Conservation (phyloP, 2,113 vertebrate genomes). For the Galbula dea region DNA sequence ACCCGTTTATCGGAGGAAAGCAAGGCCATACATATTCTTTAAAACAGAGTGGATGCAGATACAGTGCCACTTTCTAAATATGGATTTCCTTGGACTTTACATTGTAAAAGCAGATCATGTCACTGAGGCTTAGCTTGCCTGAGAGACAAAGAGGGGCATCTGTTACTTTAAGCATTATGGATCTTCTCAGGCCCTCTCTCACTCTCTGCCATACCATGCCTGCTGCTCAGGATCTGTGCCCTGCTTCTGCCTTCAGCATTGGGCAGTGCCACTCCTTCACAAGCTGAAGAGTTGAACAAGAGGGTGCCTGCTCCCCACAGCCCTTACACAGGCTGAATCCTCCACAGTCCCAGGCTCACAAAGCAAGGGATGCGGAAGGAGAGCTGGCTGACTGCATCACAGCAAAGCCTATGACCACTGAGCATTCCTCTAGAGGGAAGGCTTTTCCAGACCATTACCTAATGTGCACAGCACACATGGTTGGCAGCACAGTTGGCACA, state of each 20-base stretch:
- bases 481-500: neutral
- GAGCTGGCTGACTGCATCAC: neutral
- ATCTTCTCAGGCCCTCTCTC: neutral
- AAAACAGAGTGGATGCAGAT: neutral
- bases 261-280: neutral
- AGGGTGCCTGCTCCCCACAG: neutral
- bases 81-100: neutral
- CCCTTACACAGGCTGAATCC: neutral
- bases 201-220: neutral
- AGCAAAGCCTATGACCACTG: neutral
- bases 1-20: neutral
- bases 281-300: neutral
- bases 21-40: neutral
- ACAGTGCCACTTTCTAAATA: neutral
- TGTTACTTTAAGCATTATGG: neutral
- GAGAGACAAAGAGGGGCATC: neutral
- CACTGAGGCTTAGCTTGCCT: neutral
- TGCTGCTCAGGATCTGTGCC: neutral
- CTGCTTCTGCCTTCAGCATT: neutral
- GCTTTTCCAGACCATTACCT: neutral
- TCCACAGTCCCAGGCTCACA: neutral
- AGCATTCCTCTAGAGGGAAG: neutral
- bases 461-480: neutral
- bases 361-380: neutral
- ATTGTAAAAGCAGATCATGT: neutral